Evolutionary conservation across 2,888 invertebrate species (phyloP).

Genomic region (Chrysina gloriosa): DNA sequence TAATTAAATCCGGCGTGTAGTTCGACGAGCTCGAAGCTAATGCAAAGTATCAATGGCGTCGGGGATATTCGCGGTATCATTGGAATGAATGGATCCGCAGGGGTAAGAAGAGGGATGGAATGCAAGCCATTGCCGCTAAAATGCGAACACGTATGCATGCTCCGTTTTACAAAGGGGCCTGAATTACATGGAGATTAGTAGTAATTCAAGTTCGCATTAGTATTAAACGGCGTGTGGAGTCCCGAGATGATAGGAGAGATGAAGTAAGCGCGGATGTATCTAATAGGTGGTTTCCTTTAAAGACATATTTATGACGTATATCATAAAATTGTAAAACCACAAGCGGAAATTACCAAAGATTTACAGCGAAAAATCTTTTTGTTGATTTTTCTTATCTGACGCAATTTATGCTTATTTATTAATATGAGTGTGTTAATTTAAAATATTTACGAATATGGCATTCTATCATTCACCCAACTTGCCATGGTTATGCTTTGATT

Average conservation of each 20-base stretch:
- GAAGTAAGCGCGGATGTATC: constrained; percentile 15
- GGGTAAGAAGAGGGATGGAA: background rate
- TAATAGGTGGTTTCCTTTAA: constrained; percentile 27
- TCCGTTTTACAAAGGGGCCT: background rate
- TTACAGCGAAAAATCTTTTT: background rate
- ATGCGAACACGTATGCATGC: background rate
- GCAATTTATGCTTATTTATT: no score
- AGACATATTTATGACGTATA: no score
- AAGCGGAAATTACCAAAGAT: background rate
- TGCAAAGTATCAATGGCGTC: background rate
- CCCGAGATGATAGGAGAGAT: constrained; percentile 6
- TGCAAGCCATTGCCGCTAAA: constrained; percentile 5
- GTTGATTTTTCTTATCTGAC: no score
- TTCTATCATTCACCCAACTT: no score
- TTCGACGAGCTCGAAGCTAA: background rate
- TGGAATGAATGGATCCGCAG: constrained; percentile 7
- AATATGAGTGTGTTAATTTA: no score
- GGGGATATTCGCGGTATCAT: constrained; percentile 16
- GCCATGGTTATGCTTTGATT: no score
- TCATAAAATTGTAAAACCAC: background rate
- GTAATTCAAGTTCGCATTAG: constrained; percentile 1
- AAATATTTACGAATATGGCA: no score
- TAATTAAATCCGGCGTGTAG: constrained; percentile 10
- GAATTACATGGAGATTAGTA: constrained; percentile 13
- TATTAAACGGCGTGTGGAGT: background rate